Conservation (phyloP, 1,140 invertebrate genomes). For the Zelostemma sp. region DNA sequence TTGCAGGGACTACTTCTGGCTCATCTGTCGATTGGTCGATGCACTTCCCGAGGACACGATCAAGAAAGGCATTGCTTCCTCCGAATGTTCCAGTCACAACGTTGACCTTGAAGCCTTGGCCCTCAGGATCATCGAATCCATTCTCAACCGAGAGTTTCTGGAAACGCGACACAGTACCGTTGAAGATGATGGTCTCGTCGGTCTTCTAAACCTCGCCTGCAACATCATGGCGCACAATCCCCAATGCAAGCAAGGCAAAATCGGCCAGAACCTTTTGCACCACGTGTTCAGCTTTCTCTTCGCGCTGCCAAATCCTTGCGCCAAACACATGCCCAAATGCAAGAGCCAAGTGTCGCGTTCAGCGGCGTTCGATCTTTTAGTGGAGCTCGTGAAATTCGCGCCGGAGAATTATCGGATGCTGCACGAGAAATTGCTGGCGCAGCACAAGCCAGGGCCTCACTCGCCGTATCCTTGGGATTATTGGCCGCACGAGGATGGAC, state of each 20-base stretch:
- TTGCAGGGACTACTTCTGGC: constrained; percentile 94
- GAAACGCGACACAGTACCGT: constrained; percentile 84
- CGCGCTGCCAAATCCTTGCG: constrained; percentile 86
- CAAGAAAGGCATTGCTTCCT: constrained; percentile 71
- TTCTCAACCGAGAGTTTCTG: constrained; percentile 82
- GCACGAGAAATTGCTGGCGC: constrained; percentile 84
- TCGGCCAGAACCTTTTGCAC: constrained; percentile 80
- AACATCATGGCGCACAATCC: constrained; percentile 91
- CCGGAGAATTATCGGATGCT: constrained; percentile 89
- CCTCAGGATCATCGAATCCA: constrained; percentile 79
- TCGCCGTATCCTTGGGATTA: constrained; percentile 95
- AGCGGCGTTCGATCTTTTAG: constrained; percentile 89
- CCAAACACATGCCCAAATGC: constrained; percentile 91
- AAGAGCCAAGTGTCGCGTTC: constrained; percentile 90
- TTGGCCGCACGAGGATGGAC: constrained; percentile 95
- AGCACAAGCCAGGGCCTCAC: constrained; percentile 88
- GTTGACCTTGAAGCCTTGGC: constrained; percentile 84
- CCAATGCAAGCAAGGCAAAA: constrained; percentile 84
- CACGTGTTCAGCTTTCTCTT: constrained; percentile 91
- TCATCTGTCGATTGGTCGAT: constrained; percentile 89
- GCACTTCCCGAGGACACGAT: constrained; percentile 84
- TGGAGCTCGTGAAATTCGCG: constrained; percentile 87
- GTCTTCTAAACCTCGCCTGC: constrained; percentile 87
- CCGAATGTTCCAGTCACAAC: constrained; percentile 65
- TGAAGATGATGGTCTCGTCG: constrained; percentile 92